Percentiles rank a stretch among this genome's conserved stretches.
Evolutionary conservation across 2,113 vertebrate genomes (phyloP).

Genomic region (Macroglossus sobrinus): DNA sequence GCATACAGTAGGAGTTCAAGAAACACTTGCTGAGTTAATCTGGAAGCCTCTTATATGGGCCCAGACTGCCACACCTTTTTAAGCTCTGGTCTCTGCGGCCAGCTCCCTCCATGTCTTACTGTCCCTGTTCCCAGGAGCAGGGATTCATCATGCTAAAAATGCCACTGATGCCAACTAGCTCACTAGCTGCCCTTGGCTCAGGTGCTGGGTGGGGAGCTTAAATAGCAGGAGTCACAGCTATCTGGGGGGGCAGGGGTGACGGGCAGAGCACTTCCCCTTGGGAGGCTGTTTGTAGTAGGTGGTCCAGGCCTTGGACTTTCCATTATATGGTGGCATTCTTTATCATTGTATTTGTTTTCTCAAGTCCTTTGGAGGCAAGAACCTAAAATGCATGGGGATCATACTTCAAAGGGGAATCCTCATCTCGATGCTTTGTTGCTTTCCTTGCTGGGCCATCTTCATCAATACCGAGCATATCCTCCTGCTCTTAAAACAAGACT

Average conservation of each 20-base stretch:
- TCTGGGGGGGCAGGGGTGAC: accelerated
- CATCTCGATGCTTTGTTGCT: conserved; percentile 90
- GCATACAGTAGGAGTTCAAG: background rate
- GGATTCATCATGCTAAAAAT: background rate
- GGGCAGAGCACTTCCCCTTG: background rate
- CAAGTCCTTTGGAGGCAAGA: conserved; percentile 92
- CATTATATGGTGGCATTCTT: accelerated
- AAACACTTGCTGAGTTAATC: background rate
- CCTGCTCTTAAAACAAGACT: conserved; percentile 85
- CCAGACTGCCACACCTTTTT: background rate
- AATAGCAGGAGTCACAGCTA: accelerated
- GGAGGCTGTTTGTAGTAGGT: background rate
- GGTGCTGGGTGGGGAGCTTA: background rate
- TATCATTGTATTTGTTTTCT: background rate
- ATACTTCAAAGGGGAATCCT: conserved; percentile 89
- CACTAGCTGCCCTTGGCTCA: background rate
- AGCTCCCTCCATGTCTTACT: background rate
- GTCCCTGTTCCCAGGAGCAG: background rate
- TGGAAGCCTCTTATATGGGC: background rate
- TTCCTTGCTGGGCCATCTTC: conserved; percentile 91
- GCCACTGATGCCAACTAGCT: background rate
- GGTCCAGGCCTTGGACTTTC: background rate
- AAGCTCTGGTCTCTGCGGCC: background rate
- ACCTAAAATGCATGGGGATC: conserved; percentile 88
- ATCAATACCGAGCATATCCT: conserved; percentile 89